Conservation (phyloP, 2,797 vertebrate genomes). For the Neosilurus hyrtlii region DNA sequence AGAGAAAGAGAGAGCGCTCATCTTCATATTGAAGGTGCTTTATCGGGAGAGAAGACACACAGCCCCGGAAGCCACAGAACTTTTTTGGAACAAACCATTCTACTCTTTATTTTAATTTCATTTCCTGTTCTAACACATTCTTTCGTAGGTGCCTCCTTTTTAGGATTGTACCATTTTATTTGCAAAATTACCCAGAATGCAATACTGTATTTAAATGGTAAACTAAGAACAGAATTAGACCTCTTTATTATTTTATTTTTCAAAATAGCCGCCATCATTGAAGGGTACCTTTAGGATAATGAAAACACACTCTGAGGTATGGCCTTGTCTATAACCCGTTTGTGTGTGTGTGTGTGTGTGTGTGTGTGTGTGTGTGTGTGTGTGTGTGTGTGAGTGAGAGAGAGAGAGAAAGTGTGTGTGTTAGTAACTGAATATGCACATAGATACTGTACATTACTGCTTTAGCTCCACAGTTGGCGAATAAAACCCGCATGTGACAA, state of each 20-base stretch:
- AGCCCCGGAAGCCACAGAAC: constrained; percentile 23
- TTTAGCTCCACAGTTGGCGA: constrained; percentile 64
- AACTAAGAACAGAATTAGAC: background rate
- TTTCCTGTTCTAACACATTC: constrained; percentile 39
- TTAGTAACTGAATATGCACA: constrained; percentile 66
- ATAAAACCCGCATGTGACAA: constrained; percentile 73
- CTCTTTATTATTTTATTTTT: background rate
- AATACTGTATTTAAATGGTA: background rate
- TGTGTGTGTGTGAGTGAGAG: no score
- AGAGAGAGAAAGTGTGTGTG: constrained; percentile 42
- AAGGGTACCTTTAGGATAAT: background rate
- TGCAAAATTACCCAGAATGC: constrained; percentile 1
- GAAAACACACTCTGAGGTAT: constrained; percentile 61
- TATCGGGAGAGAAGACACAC: constrained; percentile 56
- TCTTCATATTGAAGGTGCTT: constrained; percentile 87
- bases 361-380: constrained; percentile 53
- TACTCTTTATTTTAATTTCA: constrained; percentile 36
- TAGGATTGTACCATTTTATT: background rate
- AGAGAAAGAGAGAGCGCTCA: constrained; percentile 46
- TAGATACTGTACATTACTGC: constrained; percentile 76
- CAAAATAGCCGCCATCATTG: constrained; percentile 2
- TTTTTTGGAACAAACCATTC: constrained; percentile 2
- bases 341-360: constrained; percentile 51
- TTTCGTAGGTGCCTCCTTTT: constrained; percentile 40
- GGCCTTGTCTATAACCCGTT: constrained; percentile 66